Conservation (phyloP, 2,888 invertebrate species). For the Lypha dubia region DNA sequence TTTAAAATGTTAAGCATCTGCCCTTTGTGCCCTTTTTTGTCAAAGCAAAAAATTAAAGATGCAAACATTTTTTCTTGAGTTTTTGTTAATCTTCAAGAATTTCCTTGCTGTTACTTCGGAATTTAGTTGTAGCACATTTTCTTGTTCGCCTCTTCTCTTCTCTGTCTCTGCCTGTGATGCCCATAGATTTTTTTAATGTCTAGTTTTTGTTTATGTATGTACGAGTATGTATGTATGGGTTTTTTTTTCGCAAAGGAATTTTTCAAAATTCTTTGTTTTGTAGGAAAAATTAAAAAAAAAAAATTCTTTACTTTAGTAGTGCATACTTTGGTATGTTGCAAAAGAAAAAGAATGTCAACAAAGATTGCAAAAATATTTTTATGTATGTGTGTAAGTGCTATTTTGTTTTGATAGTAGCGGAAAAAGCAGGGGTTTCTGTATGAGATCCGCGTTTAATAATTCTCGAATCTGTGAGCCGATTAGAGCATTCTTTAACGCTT, state of each 20-base stretch:
- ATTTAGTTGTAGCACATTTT: conserved; percentile 69
- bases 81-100: conserved; percentile 62
- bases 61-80: conserved; percentile 6
- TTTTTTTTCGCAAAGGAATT: conserved; percentile 51
- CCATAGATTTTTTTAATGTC: neutral
- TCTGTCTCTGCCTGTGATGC: neutral
- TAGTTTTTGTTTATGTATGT: neutral
- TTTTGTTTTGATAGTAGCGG: too few species aligned
- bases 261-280: conserved; percentile 38
- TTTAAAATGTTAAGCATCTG: conserved; percentile 38
- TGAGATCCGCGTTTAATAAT: too few species aligned
- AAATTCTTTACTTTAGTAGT: conserved; percentile 21
- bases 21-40: conserved; percentile 36
- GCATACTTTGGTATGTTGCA: neutral
- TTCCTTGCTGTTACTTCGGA: conserved; percentile 66
- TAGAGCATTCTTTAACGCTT: too few species aligned
- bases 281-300: conserved; percentile 30
- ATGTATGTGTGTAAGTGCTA: too few species aligned
- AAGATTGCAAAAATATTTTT: neutral
- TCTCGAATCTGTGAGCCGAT: too few species aligned
- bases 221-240: neutral
- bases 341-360: neutral
- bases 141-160: conserved; percentile 20
- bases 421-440: too few species aligned
- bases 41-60: neutral